phyloP scores from a whole-genome alignment of 2,797 vertebrate species.

The Carapus acus region DNA sequence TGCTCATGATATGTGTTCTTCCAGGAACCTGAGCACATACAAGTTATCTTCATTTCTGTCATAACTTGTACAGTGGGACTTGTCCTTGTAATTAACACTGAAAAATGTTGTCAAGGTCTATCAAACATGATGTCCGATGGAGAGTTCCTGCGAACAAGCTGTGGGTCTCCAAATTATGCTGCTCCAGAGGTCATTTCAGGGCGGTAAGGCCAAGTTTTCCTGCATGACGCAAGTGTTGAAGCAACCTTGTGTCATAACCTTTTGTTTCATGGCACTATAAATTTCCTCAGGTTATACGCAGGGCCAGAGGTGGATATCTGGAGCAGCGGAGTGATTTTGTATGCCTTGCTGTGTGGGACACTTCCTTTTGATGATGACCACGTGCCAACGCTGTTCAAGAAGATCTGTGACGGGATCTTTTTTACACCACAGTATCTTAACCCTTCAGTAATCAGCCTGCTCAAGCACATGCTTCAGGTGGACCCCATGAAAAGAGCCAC shows the following conservation, averaged over 20 bases:
- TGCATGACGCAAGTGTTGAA: background rate
- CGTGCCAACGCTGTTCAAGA: slow-evolving; percentile 98
- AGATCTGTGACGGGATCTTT: slow-evolving; percentile 99
- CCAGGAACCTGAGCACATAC: too few species aligned
- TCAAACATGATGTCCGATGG: slow-evolving; percentile 99
- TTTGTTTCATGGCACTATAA: too few species aligned
- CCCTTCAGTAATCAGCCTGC: slow-evolving; percentile 85
- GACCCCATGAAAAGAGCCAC: slow-evolving; percentile 99
- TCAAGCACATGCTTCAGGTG: slow-evolving; percentile 98
- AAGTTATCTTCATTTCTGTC: too few species aligned
- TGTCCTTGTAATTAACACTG: too few species aligned
- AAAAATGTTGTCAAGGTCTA: slow-evolving; percentile 76
- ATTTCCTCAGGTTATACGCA: slow-evolving; percentile 82
- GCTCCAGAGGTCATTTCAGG: slow-evolving; percentile 99
- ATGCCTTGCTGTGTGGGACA: slow-evolving; percentile 92
- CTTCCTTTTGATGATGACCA: slow-evolving; percentile 98
- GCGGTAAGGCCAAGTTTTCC: slow-evolving; percentile 74
- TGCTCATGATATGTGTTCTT: too few species aligned
- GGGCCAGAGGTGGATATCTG: slow-evolving; percentile 99
- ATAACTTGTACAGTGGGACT: too few species aligned
- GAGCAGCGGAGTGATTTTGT: slow-evolving; percentile 99
- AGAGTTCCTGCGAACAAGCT: slow-evolving; percentile 97
- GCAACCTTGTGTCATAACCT: background rate
- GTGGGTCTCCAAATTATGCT: slow-evolving; percentile 98
- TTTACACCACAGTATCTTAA: slow-evolving; percentile 97